Evolutionary conservation across 2,797 vertebrate genomes (phyloP), one percentile per base, ranked within the genome.

Genomic region (Selene dorsalis): DNA sequence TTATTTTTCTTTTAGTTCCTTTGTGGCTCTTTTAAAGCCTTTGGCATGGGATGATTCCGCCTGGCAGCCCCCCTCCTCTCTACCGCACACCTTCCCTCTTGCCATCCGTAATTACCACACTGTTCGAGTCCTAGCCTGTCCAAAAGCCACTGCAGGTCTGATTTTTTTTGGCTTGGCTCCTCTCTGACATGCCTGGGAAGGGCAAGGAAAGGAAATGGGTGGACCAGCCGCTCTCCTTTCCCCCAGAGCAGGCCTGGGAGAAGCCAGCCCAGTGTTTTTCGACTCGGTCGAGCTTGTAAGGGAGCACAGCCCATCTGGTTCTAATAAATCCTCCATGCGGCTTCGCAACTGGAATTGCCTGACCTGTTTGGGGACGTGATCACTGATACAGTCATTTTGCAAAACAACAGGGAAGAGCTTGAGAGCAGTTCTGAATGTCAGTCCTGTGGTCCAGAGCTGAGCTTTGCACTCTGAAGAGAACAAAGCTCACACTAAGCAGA

Each of bases 191-290:
- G 96, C 95, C 95, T 97, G 96, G 96, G 96, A 96, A 97, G 96
- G 96, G 96, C 96, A 95, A 96, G 94, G 95, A 95, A 96, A 96
- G 96, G 96, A 97, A 97, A 96, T 96, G 96, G 96, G 96, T 97
- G 96, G 95, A 95, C 94, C 94, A 92, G 94, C 85, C 91, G 86
- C 92, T 93, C 90, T 91, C 89, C 66, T 89, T 94, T 94, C 95
- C 93, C 91, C 93, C 87, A 91, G 92, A 93, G 93, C 90, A 92
- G 91, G 89, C 89, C 86, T 89, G 90, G 90, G 91, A 93, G 93
- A 91, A 92, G 92, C 91, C 91, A 91, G 93, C 84, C 88, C 90
- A 91, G 90, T 93, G 91, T 94, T 92, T 94, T 93, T 94, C 69
- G 80, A 92, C 91, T 94, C 79, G 71, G 71, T 76, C 71, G 79